Evolutionary conservation across 2,888 invertebrate genomes (phyloP).

Genomic region (Macaria notata): DNA sequence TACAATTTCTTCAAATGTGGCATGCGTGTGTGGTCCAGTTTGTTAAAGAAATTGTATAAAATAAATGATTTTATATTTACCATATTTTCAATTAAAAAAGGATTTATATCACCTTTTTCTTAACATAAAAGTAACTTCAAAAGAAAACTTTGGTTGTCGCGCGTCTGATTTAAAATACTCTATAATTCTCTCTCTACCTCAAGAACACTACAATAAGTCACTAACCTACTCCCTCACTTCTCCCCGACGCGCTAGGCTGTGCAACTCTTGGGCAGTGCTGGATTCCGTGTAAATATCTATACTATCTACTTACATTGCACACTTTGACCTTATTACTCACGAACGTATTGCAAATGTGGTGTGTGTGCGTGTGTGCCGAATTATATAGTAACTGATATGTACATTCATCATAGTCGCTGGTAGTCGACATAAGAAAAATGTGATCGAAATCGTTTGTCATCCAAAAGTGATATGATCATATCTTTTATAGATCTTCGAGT

Average conservation of each 20-base stretch:
- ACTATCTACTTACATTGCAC: slow-evolving; percentile 73
- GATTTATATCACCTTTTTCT: too few species aligned
- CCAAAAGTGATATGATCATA: too few species aligned
- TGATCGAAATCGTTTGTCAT: too few species aligned
- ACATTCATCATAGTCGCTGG: too few species aligned
- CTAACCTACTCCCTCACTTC: slow-evolving; percentile 72
- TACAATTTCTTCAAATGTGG: slow-evolving; percentile 3
- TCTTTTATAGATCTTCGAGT: too few species aligned
- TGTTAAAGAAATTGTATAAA: slow-evolving; percentile 8
- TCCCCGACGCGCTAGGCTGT: slow-evolving; percentile 87
- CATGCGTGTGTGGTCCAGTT: slow-evolving; percentile 3
- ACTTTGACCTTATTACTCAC: slow-evolving; percentile 61
- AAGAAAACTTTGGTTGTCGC: slow-evolving; percentile 11
- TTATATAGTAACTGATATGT: slow-evolving; percentile 29
- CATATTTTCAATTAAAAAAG: too few species aligned
- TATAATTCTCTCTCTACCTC: slow-evolving; percentile 2
- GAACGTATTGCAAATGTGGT: slow-evolving; percentile 38
- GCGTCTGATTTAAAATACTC: background rate
- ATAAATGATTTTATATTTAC: too few species aligned
- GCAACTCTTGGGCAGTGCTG: slow-evolving; percentile 95
- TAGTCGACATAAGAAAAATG: too few species aligned
- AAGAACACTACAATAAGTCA: slow-evolving; percentile 43
- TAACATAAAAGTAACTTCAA: too few species aligned
- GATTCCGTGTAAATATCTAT: slow-evolving; percentile 92
- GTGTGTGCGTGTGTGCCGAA: slow-evolving; percentile 44